These are phyloP conservation scores for Tetragnatha montana DNA, from an alignment of 2,888 invertebrate species.

Conservation along the genomic window DNA sequence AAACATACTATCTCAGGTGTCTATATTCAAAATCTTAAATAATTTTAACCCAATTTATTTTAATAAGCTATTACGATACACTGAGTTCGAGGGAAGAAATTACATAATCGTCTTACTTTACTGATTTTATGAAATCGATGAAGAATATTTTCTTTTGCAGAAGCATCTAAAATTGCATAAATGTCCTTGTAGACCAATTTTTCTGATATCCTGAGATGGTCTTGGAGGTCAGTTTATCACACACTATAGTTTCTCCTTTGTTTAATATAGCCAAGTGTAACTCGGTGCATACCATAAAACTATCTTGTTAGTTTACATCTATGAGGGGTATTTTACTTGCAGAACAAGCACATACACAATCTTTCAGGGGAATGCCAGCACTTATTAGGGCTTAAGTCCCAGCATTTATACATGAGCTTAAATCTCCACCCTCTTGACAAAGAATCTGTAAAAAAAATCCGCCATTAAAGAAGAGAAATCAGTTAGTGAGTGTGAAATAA, in stretches of 20 bases:
- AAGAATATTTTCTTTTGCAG: conserved; percentile 87
- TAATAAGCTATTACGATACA: no score
- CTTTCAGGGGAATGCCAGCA: conserved; percentile 95
- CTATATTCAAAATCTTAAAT: no score
- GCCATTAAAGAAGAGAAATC: no score
- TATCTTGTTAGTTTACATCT: conserved; percentile 93
- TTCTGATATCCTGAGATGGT: conserved; percentile 87
- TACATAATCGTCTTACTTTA: no score
- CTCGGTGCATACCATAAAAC: conserved; percentile 85
- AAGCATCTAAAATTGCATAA: conserved; percentile 86
- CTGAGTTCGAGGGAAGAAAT: no score
- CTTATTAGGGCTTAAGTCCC: conserved; percentile 96
- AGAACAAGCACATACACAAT: conserved; percentile 93
- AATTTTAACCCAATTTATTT: no score
- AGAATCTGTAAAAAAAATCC: conserved; percentile 75
- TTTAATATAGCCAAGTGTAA: conserved; percentile 90
- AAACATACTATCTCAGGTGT: no score
- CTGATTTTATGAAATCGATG: conserved; percentile 76
- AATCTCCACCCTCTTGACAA: conserved; percentile 94
- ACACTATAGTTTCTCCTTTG: conserved; percentile 82
- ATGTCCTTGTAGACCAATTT: conserved; percentile 91
- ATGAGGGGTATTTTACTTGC: conserved; percentile 87
- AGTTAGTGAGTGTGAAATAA: no score
- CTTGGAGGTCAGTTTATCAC: conserved; percentile 79
- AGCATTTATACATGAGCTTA: conserved; percentile 95